Evolutionary conservation across 2,797 vertebrate genomes (phyloP).

Genomic region (Harpagifer antarcticus): DNA sequence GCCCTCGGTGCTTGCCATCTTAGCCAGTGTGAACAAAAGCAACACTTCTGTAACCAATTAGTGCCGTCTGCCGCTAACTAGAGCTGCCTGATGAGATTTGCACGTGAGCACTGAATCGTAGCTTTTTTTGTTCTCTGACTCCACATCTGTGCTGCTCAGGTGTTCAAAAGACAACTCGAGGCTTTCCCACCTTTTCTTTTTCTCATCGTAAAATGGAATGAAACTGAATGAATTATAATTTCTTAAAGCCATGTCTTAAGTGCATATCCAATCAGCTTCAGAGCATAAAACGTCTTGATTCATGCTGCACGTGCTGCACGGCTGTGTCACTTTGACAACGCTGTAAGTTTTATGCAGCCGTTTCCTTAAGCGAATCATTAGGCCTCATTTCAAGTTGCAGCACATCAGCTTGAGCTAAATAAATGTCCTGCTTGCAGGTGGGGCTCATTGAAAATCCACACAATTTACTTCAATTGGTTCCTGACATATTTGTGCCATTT

Average conservation of each 20-base stretch:
- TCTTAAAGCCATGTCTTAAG: constrained; percentile 22
- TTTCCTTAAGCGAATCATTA: constrained; percentile 69
- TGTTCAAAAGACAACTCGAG: constrained; percentile 82
- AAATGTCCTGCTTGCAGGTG: constrained; percentile 73
- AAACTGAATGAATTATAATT: constrained; percentile 49
- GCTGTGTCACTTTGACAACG: constrained; percentile 60
- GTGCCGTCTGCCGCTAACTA: constrained; percentile 90
- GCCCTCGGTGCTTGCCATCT: constrained; percentile 81
- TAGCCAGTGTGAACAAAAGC: constrained; percentile 83
- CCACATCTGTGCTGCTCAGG: constrained; percentile 94
- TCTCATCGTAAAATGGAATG: constrained; percentile 43
- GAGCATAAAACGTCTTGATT: constrained; percentile 43
- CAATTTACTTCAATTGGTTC: constrained; percentile 63
- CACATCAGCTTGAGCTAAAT: constrained; percentile 65
- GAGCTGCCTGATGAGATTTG: constrained; percentile 91
- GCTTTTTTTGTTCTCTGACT: constrained; percentile 86
- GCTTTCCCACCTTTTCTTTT: constrained; percentile 44
- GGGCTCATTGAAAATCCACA: constrained; percentile 60
- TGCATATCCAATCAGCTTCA: constrained; percentile 16
- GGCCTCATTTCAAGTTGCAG: constrained; percentile 64
- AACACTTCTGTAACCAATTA: constrained; percentile 98
- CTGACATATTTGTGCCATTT: constrained; percentile 68
- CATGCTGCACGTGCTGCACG: constrained; percentile 51
- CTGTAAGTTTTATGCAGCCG: constrained; percentile 46
- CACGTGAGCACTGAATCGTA: constrained; percentile 89